Evolutionary conservation across 2,113 vertebrate genomes (phyloP), one percentile per base, ranked within the genome.

Genomic region (Apodemus speciosus): DNA sequence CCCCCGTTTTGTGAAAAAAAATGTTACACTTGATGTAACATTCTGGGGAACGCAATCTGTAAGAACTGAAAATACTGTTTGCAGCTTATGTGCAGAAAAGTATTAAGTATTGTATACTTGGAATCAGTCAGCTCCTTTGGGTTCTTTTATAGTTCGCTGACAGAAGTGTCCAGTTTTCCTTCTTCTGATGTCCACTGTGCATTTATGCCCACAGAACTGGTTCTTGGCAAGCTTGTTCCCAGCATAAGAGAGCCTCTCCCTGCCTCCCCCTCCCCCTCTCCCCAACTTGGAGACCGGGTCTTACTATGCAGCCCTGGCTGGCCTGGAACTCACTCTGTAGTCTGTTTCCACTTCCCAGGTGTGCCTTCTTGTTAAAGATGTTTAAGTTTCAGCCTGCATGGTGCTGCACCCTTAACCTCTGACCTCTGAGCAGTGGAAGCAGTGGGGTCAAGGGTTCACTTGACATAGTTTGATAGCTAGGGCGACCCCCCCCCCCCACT

Each of bases 191-290:
- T 56, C 4, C 69, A 76, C 30, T 15, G 8, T 46, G 38, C 18
- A 16, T 68, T 77, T 94, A 68, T 32, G 8, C 4, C 27, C 21
- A 38, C 7, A 30, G 27, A 49, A 6, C 75, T 9, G 75, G 1
- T 25, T 68, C 30, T 89, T 86, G n/a, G 20, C 83, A 58, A 79
- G 73, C 43, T 30, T 53, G 8, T 69, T 77, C 66, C 32, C 18
- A 62, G 9, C 53, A 38, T 77, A 85, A 72, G n/a, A 71, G 58
- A 18, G 11, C 23, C 14, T 9, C 23, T 27, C 62, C 62, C 62
- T 0, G 7, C 58, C 9, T 30, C 27, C 27, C 23, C 8, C 18
- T 6, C 56, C 30, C 2, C 10, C 4, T 4, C 2, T 5, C 18
- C 60, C 16, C 40, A 46, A 13, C 40, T 35, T 64, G 38, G 40